Evolutionary conservation across 2,113 vertebrate species (phyloP), one percentile per base, ranked within the genome.

Genomic region (Heterocephalus glaber): DNA sequence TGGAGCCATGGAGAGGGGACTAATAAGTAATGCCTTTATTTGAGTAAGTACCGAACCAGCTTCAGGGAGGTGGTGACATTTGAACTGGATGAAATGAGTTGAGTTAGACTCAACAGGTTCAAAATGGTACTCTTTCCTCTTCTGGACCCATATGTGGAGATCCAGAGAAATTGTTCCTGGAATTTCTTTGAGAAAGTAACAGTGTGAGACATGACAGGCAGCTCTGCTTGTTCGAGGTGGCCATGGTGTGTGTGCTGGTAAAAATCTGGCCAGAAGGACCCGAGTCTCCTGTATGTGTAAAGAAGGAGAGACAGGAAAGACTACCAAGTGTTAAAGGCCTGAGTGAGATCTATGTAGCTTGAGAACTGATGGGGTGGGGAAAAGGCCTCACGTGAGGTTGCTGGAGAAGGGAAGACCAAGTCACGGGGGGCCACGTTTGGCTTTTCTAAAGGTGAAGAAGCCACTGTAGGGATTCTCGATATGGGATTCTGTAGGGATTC

Each of bases 401-500:
- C 30, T 58, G 60, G 85, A 74, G 70, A 91, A 87, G 38, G 26
- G 76, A 30, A 86, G 74, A 12, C 30, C 33, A 58, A 44, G 63
- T 89, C n/a, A 95, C 38, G 35, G 7, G 60, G 60, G 41, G 11
- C 28, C 33, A 20, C 91, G 56, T 95, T 92, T 96, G 54, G 44
- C 49, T 95, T 77, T 90, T 92, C 60, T 89, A 58, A 68, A 93
- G 44, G 35, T 97, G 4, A 63, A 79, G 61, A 89, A 92, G 65
- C 41, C 33, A 61, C 85, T 72, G 12, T 92, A 61, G 86, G 56
- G 49, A 74, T 24, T 95, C 95, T 89, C 24, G 49, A 61, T 86
- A 66, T 93, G 86, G 94, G n/a, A n/a, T n/a, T n/a, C n/a, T n/a
- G n/a, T 80, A 60, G 86, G 38, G 33, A 80, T 92, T 90, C 96